A percentile compares a stretch with the other conserved stretches of the same genome.
Conservation (phyloP, 2,797 vertebrate genomes). For the Podargus strigoides region DNA sequence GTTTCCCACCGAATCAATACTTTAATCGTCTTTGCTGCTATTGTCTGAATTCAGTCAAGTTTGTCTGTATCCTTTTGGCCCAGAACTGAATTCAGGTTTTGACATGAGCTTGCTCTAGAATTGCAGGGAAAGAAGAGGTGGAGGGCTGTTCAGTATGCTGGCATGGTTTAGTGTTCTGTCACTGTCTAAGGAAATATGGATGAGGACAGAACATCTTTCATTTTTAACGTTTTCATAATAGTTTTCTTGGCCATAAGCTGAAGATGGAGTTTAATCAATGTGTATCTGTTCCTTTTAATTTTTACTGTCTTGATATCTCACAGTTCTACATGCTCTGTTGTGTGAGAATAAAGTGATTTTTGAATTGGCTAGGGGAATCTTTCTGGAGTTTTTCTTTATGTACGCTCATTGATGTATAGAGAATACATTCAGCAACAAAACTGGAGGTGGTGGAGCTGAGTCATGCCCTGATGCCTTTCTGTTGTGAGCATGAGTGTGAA, state of each 20-base stretch:
- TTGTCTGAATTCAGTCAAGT: background rate
- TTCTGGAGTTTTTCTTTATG: background rate
- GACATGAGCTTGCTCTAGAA: background rate
- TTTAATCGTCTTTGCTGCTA: background rate
- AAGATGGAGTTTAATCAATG: background rate
- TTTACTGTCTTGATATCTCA: background rate
- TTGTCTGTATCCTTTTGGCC: background rate
- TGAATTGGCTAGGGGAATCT: background rate
- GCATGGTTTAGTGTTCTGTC: background rate
- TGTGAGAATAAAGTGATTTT: background rate
- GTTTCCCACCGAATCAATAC: background rate
- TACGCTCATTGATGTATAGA: background rate
- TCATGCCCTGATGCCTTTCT: background rate
- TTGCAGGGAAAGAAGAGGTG: background rate
- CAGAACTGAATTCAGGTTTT: background rate
- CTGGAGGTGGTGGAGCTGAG: background rate
- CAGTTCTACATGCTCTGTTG: background rate
- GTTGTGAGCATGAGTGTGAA: background rate
- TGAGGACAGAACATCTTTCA: background rate
- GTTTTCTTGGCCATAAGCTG: slow-evolving; percentile 3
- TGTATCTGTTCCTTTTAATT: slow-evolving; percentile 2
- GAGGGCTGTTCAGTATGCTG: background rate
- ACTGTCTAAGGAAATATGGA: background rate
- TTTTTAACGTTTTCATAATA: background rate
- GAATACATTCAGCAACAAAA: background rate